These are phyloP conservation scores for Euura saliciscinereae DNA, from an alignment of 1,140 invertebrate species.

Conservation along the genomic window DNA sequence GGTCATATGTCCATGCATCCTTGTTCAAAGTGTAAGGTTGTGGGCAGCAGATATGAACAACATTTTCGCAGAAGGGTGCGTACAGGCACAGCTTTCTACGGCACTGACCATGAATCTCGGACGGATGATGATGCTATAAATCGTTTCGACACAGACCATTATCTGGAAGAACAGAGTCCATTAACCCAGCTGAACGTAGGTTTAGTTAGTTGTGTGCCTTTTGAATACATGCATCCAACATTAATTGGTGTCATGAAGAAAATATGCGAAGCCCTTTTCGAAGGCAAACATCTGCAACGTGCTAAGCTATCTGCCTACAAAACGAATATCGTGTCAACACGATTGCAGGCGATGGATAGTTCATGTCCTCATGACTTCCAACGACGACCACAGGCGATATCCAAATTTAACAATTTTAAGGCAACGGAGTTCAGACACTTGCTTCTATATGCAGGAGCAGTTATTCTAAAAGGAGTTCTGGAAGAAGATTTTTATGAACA, in stretches of 20 bases:
- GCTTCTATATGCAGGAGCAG: slow-evolving; percentile 25
- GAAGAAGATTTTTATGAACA: slow-evolving; percentile 18
- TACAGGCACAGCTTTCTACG: slow-evolving; percentile 3
- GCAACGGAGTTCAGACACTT: slow-evolving; percentile 28
- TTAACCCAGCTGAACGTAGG: slow-evolving; percentile 14
- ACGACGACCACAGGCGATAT: slow-evolving; percentile 18
- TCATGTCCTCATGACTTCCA: slow-evolving; percentile 19
- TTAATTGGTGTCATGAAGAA: no score
- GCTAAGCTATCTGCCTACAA: slow-evolving; percentile 11
- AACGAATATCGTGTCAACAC: slow-evolving; percentile 13
- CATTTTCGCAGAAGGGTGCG: slow-evolving; percentile 14
- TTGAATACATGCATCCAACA: neutral
- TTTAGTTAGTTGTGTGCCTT: slow-evolving; percentile 15
- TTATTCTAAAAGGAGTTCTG: slow-evolving; percentile 22
- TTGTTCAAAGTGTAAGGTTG: neutral
- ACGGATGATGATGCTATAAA: slow-evolving; percentile 25
- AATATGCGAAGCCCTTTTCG: no score
- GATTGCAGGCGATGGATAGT: slow-evolving; percentile 12
- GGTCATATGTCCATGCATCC: no score
- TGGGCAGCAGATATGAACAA: slow-evolving; percentile 19
- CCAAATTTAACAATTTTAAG: slow-evolving; percentile 19
- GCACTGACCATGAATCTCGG: slow-evolving; percentile 10
- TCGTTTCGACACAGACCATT: slow-evolving; percentile 23
- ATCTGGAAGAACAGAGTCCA: slow-evolving; percentile 22
- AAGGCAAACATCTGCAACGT: neutral